phyloP scores from a whole-genome alignment of 2,888 invertebrate genomes.

The Agonum fuliginosum region DNA sequence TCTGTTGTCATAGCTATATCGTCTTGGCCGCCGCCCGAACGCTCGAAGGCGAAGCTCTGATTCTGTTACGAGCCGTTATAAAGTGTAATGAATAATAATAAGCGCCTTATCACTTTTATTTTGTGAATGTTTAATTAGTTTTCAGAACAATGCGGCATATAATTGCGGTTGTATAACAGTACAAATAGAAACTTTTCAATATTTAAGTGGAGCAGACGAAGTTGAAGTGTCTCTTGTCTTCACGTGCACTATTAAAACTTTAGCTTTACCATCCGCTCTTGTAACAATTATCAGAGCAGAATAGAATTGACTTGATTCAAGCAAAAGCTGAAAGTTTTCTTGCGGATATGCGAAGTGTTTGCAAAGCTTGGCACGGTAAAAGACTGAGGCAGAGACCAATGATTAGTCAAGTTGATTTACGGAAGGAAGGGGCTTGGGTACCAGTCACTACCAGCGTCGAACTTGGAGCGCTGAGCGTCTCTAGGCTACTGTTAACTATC shows the following conservation, averaged over 20 bases:
- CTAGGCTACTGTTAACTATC: background rate
- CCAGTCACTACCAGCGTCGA: background rate
- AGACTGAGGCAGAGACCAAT: background rate
- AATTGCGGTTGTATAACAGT: background rate
- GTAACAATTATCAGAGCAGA: conserved; percentile 29
- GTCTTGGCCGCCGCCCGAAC: background rate
- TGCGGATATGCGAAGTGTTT: background rate
- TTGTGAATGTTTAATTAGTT: conserved; percentile 48
- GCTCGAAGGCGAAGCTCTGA: background rate
- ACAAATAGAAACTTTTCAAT: conserved; percentile 40
- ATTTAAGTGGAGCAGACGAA: conserved; percentile 13
- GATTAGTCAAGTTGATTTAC: conserved; percentile 33
- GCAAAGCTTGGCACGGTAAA: conserved; percentile 27
- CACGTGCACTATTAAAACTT: background rate
- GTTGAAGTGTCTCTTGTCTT: conserved; percentile 29
- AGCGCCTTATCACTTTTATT: conserved; percentile 43
- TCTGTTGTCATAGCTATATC: conserved; percentile 7
- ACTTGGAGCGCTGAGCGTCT: background rate
- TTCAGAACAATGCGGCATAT: conserved; percentile 28
- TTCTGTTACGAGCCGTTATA: conserved; percentile 36
- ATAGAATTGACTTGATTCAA: conserved; percentile 28
- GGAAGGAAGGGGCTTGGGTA: background rate
- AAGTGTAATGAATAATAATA: conserved; percentile 43
- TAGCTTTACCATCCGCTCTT: conserved; percentile 7
- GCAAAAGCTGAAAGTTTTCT: conserved; percentile 21